Conservation (phyloP, 1,140 invertebrate genomes). For the Neoseiulus cucumeris region DNA sequence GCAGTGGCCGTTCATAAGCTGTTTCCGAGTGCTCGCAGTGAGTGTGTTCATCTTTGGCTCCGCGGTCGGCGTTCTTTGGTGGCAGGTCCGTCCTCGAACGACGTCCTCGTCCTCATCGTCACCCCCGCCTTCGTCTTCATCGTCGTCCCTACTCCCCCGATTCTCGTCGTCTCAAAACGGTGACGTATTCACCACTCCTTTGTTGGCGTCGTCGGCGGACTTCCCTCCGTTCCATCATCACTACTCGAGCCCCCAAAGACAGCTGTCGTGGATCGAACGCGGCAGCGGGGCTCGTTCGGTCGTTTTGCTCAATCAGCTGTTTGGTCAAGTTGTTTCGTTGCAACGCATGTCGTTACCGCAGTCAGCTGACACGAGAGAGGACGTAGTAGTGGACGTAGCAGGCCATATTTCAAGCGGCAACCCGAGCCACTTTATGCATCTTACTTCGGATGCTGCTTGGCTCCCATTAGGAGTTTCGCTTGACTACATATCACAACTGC, state of each 20-base stretch:
- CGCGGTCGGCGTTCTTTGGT: neutral
- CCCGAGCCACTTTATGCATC: no score
- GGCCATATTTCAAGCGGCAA: neutral
- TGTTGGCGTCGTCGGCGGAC: no score
- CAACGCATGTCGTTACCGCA: neutral
- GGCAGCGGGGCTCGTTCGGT: neutral
- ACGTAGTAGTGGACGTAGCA: neutral
- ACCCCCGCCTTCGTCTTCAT: neutral
- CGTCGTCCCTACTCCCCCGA: no score
- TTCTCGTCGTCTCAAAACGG: neutral
- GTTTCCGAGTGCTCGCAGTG: neutral
- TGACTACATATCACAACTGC: constrained; percentile 1
- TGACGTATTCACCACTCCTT: no score
- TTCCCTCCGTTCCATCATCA: no score
- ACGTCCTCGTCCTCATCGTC: neutral
- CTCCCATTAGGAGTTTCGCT: neutral
- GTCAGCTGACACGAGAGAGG: neutral
- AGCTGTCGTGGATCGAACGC: constrained; percentile 2
- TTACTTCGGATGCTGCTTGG: no score
- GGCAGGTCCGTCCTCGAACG: neutral
- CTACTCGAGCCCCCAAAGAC: neutral
- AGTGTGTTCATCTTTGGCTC: constrained; percentile 2
- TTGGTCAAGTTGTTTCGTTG: neutral
- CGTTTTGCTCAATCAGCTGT: neutral
- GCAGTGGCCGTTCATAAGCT: constrained; percentile 6